Evolutionary conservation across 2,113 vertebrate species (phyloP).

Genomic region (Furnarius figulus): DNA sequence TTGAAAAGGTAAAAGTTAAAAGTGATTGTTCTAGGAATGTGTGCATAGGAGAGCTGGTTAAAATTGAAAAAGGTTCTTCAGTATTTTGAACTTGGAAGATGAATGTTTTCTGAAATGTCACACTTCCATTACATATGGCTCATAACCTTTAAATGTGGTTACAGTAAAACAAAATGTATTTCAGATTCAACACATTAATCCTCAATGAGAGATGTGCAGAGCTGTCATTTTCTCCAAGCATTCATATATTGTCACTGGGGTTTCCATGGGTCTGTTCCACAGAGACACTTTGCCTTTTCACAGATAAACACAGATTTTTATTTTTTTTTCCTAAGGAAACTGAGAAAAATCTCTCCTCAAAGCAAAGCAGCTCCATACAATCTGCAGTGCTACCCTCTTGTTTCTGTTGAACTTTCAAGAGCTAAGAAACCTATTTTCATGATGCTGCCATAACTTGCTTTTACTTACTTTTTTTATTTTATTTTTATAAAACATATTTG

Average conservation of each 20-base stretch:
- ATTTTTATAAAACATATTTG: not conserved
- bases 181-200: not conserved
- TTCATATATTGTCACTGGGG: not conserved
- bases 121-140: constrained; percentile 13
- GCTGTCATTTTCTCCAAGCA: not conserved
- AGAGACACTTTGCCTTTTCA: not conserved
- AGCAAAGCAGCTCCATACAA: not conserved
- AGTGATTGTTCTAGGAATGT: not conserved
- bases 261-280: not conserved
- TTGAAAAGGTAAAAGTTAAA: not conserved
- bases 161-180: not conserved
- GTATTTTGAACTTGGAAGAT: not conserved
- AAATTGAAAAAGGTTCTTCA: not conserved
- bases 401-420: not conserved
- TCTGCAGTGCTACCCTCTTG: not conserved
- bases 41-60: not conserved
- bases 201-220: not conserved
- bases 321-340: not conserved
- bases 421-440: not conserved
- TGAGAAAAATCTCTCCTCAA: not conserved
- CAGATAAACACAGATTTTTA: not conserved
- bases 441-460: not conserved
- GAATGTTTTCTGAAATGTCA: constrained; percentile 44
- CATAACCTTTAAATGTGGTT: constrained; percentile 38
- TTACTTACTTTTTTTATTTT: not conserved